Evolutionary conservation across 2,113 vertebrate species (phyloP), one percentile per base, ranked within the genome.

Genomic region (Chascanopsetta lugubris): DNA sequence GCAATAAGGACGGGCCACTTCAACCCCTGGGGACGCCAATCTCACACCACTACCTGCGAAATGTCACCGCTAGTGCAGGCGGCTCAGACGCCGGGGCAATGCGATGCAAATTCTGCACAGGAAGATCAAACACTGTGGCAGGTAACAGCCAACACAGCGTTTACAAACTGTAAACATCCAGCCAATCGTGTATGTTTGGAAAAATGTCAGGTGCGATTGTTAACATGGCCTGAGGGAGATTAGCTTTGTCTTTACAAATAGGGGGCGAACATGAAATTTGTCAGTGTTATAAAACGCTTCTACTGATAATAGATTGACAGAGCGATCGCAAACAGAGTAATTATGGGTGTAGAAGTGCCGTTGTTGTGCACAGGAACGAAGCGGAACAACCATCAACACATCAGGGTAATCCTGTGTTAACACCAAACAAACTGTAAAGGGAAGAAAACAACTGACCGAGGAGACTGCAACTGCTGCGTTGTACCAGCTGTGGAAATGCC

Each of bases 11-110:
- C 22, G 2, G 69, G 43, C 58, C 75, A 83, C 75, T 75, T 63
- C 63, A 72, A 55, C 62, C 79, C 77, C 75, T 69, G 40, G 58
- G 78, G 84, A 83, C 10, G 49, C 64, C 76, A 77, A 72, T 85
- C 78, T 46, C 66, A 67, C 75, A 60, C 47, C 34, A 26, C 47
- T 80, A 68, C 83, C 64, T 82, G 65, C 4, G 0, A 84, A 84
- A 88, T 89, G 80, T 88, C 84, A 87, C 71, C 1, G 74, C 62
- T 79, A 77, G 77, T 79, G 57, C 66, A 62, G 78, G 29, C 49
- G 45, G 74, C 60, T 65, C 7, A 34, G 64, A 68, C 3, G 57
- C 38, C 27, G 8, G 21, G 45, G 75, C 62, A 69, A 61, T 70
- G 20, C 15, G n/a, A 59, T 69, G 63, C 48, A 46, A 72, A 79